phyloP scores from a whole-genome alignment of 2,888 invertebrate species.

The Euproctis similis region DNA sequence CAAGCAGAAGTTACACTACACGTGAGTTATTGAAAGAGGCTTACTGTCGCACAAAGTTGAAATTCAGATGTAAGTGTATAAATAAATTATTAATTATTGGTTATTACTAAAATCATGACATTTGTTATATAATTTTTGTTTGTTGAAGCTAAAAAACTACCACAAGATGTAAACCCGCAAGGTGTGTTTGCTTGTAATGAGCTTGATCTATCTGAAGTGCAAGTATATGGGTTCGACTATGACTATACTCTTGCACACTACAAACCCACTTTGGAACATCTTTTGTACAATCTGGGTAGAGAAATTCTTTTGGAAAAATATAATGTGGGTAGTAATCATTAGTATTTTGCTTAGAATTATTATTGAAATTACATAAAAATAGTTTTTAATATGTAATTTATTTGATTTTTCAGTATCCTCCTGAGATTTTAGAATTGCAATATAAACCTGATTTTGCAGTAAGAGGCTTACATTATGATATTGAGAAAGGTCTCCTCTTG shows the following conservation, averaged over 20 bases:
- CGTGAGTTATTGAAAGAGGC: slow-evolving; percentile 74
- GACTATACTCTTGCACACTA: slow-evolving; percentile 98
- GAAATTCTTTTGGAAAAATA: slow-evolving; percentile 90
- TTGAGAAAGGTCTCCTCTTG: slow-evolving; percentile 93
- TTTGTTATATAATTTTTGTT: slow-evolving; percentile 1
- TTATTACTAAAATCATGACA: neutral
- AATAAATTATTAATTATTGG: neutral
- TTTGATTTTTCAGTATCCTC: slow-evolving; percentile 85
- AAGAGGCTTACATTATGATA: slow-evolving; percentile 98
- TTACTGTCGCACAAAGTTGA: slow-evolving; percentile 79
- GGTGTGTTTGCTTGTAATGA: slow-evolving; percentile 98
- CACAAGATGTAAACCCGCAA: slow-evolving; percentile 88
- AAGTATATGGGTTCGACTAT: slow-evolving; percentile 98
- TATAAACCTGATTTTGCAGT: slow-evolving; percentile 97
- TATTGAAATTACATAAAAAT: neutral
- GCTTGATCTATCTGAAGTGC: slow-evolving; percentile 90
- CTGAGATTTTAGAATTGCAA: slow-evolving; percentile 85
- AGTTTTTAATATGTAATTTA: neutral
- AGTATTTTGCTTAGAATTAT: neutral
- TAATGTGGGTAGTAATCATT: slow-evolving; percentile 79
- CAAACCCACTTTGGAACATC: slow-evolving; percentile 89
- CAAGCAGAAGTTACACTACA: slow-evolving; percentile 44
- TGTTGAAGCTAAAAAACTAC: slow-evolving; percentile 87
- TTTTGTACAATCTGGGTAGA: slow-evolving; percentile 93
- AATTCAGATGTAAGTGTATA: slow-evolving; percentile 81